A percentile compares a stretch with the other conserved stretches of the same genome.
These are phyloP conservation scores for Cyprinodon tularosa DNA, from an alignment of 2,113 vertebrate genomes.

Conservation along the genomic window DNA sequence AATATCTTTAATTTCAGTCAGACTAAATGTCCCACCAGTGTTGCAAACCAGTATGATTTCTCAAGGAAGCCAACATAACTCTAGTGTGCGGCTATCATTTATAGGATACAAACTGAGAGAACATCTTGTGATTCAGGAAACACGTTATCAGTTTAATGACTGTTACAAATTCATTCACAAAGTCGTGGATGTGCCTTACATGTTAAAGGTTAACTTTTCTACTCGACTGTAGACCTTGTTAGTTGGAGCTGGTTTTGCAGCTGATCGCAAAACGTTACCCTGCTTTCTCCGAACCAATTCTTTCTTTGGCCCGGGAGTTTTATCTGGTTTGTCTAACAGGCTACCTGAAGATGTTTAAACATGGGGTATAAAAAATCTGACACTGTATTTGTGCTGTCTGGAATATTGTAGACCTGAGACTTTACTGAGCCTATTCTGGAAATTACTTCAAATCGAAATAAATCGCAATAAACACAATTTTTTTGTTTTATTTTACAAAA, in stretches of 20 bases:
- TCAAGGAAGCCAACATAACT: background rate
- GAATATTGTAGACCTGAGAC: slow-evolving; percentile 13
- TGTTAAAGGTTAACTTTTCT: slow-evolving; percentile 39
- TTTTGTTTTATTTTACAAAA: background rate
- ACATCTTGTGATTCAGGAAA: slow-evolving; percentile 2
- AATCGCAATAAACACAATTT: background rate
- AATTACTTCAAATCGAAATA: slow-evolving; percentile 1
- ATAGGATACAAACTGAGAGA: background rate
- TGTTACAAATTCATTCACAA: slow-evolving; percentile 27
- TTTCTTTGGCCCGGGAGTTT: background rate
- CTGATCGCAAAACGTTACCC: background rate
- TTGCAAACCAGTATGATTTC: background rate
- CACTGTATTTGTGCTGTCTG: slow-evolving; percentile 21
- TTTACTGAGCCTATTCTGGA: background rate
- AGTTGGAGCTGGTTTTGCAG: background rate
- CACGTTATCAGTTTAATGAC: slow-evolving; percentile 28
- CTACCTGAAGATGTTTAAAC: slow-evolving; percentile 8
- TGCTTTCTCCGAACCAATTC: background rate
- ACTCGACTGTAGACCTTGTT: background rate
- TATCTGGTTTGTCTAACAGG: background rate
- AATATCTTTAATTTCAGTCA: background rate
- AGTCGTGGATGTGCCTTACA: background rate
- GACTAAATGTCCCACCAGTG: background rate
- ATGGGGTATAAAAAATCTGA: slow-evolving; percentile 6
- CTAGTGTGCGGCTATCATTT: background rate